Evolutionary conservation across 2,113 vertebrate species (phyloP).

Genomic region (Ifrita kowaldi): DNA sequence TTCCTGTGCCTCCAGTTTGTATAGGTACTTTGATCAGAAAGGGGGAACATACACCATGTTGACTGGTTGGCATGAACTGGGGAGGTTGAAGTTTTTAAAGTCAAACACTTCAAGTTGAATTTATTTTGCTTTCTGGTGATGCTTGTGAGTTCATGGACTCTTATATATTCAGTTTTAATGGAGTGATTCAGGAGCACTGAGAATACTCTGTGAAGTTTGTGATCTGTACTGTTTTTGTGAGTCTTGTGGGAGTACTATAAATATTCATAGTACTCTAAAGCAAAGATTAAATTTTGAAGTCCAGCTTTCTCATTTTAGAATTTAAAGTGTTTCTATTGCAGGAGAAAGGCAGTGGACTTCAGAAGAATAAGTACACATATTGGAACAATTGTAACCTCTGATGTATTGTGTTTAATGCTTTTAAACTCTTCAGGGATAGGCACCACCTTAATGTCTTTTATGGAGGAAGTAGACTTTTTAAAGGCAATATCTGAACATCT

Average conservation of each 20-base stretch:
- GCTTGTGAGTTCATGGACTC: background rate
- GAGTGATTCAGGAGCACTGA: slow-evolving; percentile 1
- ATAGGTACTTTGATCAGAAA: background rate
- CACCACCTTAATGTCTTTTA: background rate
- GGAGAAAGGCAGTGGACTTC: background rate
- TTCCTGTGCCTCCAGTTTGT: background rate
- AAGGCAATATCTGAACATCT: background rate
- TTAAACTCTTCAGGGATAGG: background rate
- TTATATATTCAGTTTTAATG: slow-evolving; percentile 8
- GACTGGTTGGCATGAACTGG: background rate
- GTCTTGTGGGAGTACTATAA: background rate
- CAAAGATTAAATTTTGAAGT: slow-evolving; percentile 24
- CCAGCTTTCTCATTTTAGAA: background rate
- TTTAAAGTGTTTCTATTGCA: background rate
- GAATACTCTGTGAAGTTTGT: slow-evolving; percentile 6
- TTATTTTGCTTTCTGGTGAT: slow-evolving; percentile 10
- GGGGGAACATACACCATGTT: background rate
- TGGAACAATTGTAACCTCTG: background rate
- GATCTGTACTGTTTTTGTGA: background rate
- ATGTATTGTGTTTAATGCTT: background rate
- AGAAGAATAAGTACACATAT: background rate
- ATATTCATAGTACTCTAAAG: slow-evolving; percentile 23
- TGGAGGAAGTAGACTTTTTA: background rate
- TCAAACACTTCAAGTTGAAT: background rate
- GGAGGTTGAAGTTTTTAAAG: background rate